These are phyloP conservation scores for Trachelus troglodyta DNA, from an alignment of 2,888 invertebrate species.

Conservation along the genomic window DNA sequence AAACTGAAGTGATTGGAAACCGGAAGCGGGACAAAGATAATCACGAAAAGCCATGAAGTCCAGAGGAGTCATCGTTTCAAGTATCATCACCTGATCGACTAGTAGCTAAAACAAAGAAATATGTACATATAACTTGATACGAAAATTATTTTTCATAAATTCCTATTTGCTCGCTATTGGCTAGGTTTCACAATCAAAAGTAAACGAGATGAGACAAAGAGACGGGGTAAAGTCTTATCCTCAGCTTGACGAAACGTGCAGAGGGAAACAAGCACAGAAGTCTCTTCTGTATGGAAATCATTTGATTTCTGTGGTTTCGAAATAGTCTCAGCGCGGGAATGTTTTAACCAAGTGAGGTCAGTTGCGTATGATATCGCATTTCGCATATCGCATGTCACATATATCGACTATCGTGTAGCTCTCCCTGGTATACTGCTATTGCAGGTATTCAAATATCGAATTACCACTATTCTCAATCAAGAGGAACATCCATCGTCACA, in stretches of 20 bases:
- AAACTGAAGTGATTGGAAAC: constrained; percentile 98
- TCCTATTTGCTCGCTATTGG: background rate
- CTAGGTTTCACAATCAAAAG: background rate
- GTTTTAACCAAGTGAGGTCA: background rate
- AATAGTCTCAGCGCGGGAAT: background rate
- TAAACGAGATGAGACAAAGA: too few relatives aligned
- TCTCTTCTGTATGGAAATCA: background rate
- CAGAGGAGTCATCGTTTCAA: constrained; percentile 98
- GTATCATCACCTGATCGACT: constrained; percentile 95
- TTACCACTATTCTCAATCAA: background rate
- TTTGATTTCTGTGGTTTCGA: background rate
- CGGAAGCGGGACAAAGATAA: constrained; percentile 94
- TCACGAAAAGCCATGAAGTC: constrained; percentile 98
- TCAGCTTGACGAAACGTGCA: too few relatives aligned
- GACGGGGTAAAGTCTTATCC: too few relatives aligned
- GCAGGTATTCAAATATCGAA: background rate
- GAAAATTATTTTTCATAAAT: background rate
- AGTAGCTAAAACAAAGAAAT: constrained; percentile 75
- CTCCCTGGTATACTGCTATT: background rate
- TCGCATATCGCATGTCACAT: background rate
- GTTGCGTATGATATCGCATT: background rate
- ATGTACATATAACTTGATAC: background rate
- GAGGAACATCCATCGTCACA: background rate
- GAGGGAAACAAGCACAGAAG: background rate
- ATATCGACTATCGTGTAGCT: background rate